Percentiles rank a stretch among this genome's conserved stretches.
phyloP scores from a whole-genome alignment of 2,113 vertebrate species.

The Hydrochoerus hydrochaeris region DNA sequence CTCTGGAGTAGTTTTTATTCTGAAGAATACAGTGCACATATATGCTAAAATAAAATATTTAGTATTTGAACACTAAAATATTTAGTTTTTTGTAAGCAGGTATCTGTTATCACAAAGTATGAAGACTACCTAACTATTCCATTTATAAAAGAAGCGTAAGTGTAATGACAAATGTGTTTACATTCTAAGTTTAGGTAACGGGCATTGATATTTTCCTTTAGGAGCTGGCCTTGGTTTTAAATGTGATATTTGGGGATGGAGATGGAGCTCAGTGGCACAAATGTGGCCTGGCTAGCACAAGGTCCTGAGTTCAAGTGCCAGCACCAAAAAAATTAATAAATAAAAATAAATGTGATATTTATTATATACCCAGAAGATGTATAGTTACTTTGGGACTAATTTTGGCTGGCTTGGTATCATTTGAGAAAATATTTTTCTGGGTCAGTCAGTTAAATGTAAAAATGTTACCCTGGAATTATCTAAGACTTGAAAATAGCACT shows the following conservation, averaged over 20 bases:
- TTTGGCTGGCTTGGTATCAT: background rate
- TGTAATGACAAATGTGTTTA: background rate
- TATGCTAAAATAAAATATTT: background rate
- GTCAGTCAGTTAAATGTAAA: constrained; percentile 51
- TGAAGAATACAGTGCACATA: background rate
- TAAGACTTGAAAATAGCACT: background rate
- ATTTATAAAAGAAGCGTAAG: background rate
- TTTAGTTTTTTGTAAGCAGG: background rate
- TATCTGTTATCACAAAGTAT: background rate
- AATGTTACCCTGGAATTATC: constrained; percentile 2
- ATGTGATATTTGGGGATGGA: background rate
- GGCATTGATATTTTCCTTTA: background rate
- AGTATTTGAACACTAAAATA: background rate
- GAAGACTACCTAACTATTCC: background rate
- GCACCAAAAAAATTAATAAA: no score
- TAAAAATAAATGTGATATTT: background rate
- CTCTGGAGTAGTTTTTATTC: background rate
- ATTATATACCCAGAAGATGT: background rate
- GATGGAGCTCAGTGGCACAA: no score
- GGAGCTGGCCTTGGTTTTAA: background rate
- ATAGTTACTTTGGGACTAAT: background rate
- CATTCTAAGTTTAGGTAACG: background rate
- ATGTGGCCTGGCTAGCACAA: no score
- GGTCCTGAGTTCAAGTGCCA: no score
- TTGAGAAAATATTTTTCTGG: constrained; percentile 33